Base-by-base conservation (phyloP, 2,797 vertebrate species). In the Enteromius unitaeniatus region DNA sequence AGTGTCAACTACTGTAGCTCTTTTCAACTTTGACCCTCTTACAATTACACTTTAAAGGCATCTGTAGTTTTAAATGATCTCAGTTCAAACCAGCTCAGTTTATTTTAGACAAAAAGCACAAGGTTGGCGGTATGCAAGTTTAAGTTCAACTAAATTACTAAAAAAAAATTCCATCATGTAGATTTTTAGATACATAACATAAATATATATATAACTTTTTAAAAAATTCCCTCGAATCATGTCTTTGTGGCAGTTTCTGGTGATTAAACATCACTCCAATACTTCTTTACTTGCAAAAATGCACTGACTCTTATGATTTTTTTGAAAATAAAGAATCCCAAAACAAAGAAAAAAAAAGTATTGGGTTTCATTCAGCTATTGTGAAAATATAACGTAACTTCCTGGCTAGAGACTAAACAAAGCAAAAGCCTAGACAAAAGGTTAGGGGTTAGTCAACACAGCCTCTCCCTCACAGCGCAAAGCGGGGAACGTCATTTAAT, bases 401-500 rank as follows among this genome's bases (percentile, higher is more conserved):
- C 42, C 42, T 37, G 26, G 42, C 4, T 34, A 67, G 47, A 68
- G 40, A 45, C 15, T 23, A 69, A 31, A 4, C 53, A 76, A 65
- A 73, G 26, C 10, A 26, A 82, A 58, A 65, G 47, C 28, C 21
- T 21, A 73, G 75, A 82, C 79, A 69, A 76, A 73, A 78, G 28
- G 58, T 42, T 47, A 64, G 42, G 58, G 34, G n/a, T 76, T 23
- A 23, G 23, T 34, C 19, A 78, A 85, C 26, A 31, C 34, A 26
- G 60, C 64, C 60, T 47, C 64, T 77, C 31, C 42, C 21, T 82
- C 53, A 65, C 28, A 81, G 37, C 11, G 53, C 31, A 65, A 75
- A 4, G 79, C 49, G 51, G 78, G 58, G 28, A 83, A 67, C 83
- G 72, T 26, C 76, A 67, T 80, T 84, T 91, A 90, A 90, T 91